Base-by-base conservation (phyloP, 2,113 vertebrate genomes). In the Forbesichthys papilliferus region DNA sequence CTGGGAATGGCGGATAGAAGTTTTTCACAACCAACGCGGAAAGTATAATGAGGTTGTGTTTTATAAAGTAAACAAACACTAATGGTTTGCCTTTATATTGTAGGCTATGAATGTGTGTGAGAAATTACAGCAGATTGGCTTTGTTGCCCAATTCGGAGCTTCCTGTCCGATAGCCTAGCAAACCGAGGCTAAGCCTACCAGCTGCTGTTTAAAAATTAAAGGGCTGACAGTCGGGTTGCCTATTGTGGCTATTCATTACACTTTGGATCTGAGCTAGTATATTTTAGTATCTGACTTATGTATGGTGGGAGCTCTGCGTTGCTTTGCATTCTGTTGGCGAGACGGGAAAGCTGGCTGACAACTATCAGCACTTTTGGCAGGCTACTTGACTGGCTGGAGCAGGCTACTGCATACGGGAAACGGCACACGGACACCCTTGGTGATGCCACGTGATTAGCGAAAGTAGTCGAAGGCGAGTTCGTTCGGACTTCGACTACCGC, bases 191-290 rank as follows among this genome's bases (percentile, higher is more conserved):
- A 83, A 82, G 75, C 75, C 73, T 74, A 82, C 55, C 80, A 75
- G 86, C 82, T 77, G 88, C 84, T 84, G 87, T 90, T 92, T 87
- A 92, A 92, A 91, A 81, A 90, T 93, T 93, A 93, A 93, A 94
- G 89, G 90, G 89, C 89, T 90, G 73, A 77, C 54, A 12, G 53
- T 72, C 13, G 33, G 46, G 13, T 42, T 54, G 48, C 34, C 75
- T 76, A 77, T 79, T 77, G 75, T 87, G 69, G 76, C 64, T 75
- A 14, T 10, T 75, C 80, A 8, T 51, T 64, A 56, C 61, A 66
- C 27, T 18, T 60, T 14, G 16, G 54, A 65, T 53, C 33, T 34
- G 9, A 55, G n/a, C 64, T 12, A 63, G 48, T 42, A 1, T 5
- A 20, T 47, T 42, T 58, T 68, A n/a, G 13, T 20, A 4, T 33